These are phyloP conservation scores for Mastomys natalensis DNA, from an alignment of 2,113 vertebrate genomes.

Conservation along the genomic window DNA sequence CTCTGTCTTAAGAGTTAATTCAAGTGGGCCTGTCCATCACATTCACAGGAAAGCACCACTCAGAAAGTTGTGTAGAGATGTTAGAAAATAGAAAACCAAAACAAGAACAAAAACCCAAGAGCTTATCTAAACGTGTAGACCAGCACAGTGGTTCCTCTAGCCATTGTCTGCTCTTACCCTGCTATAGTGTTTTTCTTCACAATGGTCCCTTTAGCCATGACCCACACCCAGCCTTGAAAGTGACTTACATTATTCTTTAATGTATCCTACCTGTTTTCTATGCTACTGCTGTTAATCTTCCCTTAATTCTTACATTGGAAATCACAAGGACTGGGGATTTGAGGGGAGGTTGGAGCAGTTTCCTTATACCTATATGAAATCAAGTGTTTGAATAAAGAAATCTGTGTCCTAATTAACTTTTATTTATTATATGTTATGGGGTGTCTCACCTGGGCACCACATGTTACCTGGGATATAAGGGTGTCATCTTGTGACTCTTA, in stretches of 20 bases:
- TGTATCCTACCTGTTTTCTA: not conserved
- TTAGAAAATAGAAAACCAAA: not conserved
- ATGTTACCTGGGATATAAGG: not conserved
- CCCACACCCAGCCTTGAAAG: not conserved
- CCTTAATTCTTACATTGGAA: not conserved
- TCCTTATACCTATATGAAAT: not conserved
- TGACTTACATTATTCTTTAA: not conserved
- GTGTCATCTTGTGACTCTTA: not conserved
- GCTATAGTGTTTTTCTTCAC: not conserved
- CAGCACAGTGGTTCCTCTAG: too few relatives aligned
- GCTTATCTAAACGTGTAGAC: not conserved
- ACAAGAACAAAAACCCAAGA: too few relatives aligned
- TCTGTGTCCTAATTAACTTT: not conserved
- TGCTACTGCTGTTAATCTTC: not conserved
- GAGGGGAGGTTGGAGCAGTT: not conserved
- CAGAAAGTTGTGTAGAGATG: too few relatives aligned
- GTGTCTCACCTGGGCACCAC: not conserved
- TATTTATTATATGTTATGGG: not conserved
- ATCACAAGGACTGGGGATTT: not conserved
- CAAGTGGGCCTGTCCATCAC: not conserved
- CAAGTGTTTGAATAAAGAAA: conserved; percentile 37
- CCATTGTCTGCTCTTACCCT: not conserved
- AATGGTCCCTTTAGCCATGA: not conserved
- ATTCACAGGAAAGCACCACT: not conserved
- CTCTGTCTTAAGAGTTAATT: not conserved